These are phyloP conservation scores for Ceratina japonica DNA, from an alignment of 1,140 invertebrate genomes.

Conservation along the genomic window DNA sequence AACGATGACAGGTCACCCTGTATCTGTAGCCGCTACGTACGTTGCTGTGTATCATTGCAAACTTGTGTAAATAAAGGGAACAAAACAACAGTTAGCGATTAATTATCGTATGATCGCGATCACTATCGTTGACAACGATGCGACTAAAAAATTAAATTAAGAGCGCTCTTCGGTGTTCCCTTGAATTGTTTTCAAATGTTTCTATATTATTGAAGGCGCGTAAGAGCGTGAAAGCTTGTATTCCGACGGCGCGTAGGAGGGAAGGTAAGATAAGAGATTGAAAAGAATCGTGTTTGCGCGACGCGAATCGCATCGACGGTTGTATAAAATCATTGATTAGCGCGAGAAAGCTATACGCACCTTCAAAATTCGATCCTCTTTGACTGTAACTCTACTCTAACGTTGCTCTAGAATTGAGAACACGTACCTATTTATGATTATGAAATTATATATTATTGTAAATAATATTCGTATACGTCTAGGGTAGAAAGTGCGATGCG, in stretches of 20 bases:
- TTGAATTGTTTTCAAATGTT: not conserved
- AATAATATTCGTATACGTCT: constrained; percentile 67
- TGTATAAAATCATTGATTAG: constrained; percentile 21
- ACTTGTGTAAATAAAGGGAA: constrained; percentile 35
- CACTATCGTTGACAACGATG: too few species aligned
- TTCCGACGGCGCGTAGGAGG: not conserved
- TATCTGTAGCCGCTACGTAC: not conserved
- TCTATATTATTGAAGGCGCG: not conserved
- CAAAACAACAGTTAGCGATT: not conserved
- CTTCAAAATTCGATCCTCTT: constrained; percentile 9
- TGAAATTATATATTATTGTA: constrained; percentile 56
- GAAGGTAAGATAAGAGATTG: not conserved
- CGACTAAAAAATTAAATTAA: not conserved
- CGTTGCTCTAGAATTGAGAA: constrained; percentile 27
- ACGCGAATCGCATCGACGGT: not conserved
- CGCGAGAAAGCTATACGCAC: not conserved
- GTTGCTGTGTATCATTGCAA: constrained; percentile 5
- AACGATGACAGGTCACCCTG: too few species aligned
- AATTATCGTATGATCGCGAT: not conserved
- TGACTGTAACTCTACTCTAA: constrained; percentile 33
- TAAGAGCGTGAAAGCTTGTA: not conserved
- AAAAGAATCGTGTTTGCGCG: not conserved
- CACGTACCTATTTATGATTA: constrained; percentile 60
- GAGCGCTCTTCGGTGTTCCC: not conserved
- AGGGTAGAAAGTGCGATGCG: constrained; percentile 69